Evolutionary conservation across 2,888 invertebrate species (phyloP), one percentile per base, ranked within the genome.

Genomic region (Limulus polyphemus): DNA sequence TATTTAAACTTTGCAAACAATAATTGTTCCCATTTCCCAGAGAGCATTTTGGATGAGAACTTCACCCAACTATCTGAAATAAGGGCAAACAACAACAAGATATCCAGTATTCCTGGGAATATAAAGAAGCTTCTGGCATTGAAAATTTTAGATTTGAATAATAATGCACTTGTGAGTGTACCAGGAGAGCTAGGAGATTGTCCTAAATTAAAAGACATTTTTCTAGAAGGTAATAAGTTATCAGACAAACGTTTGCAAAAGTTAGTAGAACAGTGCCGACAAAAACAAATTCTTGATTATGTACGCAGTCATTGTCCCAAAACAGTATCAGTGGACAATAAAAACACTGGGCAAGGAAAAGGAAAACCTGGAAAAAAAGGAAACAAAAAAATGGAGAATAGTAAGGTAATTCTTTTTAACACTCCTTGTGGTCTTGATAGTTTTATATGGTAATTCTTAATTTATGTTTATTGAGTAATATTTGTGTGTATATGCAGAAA

Each of bases 281-380:
- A 84, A 0, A 88, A 88, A 72, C 85, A 88, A 75, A 80, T 90
- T 7, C 69, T 89, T 47, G 88, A 88, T 71, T 89, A 88, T 72
- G 79, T 90, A 3, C 78, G 83, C n/a, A 83, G 82, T 62, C 82
- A 86, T 70, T 84, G 84, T 71, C 65, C 71, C 2, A 68, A 65
- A 59, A 46, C 60, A 10, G 52, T 59, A 52, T 50, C 59, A 32
- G 50, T 10, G 17, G 55, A 60, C 11, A 50, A 52, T 47, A 72
- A 69, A 14, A 72, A 71, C 46, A 71, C 72, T 32, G 72, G 74
- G n/a, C n/a, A n/a, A n/a, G n/a, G n/a, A 64, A 75, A 73, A 17
- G 75, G 73, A 51, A 68, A 63, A 58, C 58, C 32, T 60, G 68
- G 60, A 54, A 76, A 75, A 50, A 77, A 74, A 59, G 60, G 49